A percentile compares a stretch with the other conserved stretches of the same genome.
Conservation (phyloP, 1,140 invertebrate genomes). For the Rhagoletis pomonella region DNA sequence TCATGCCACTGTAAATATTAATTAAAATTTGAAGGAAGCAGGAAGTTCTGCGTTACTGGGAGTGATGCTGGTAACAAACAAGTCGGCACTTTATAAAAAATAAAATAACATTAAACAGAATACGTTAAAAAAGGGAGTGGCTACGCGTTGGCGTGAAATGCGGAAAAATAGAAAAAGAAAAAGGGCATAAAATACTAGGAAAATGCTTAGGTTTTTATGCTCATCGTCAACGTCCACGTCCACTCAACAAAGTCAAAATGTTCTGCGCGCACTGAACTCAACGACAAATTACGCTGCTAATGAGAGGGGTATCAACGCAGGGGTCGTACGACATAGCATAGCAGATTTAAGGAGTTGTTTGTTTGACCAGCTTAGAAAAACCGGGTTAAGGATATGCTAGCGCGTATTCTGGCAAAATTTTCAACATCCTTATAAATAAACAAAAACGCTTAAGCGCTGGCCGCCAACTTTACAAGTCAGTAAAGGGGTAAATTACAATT, state of each 20-base stretch:
- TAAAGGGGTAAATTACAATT: not conserved
- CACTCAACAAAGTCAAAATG: slow-evolving; percentile 23
- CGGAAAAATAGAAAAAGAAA: not conserved
- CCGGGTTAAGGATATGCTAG: not conserved
- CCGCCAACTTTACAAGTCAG: not conserved
- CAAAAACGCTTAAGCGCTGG: not conserved
- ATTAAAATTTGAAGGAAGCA: slow-evolving; percentile 24
- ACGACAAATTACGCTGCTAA: slow-evolving; percentile 26
- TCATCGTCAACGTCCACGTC: not conserved
- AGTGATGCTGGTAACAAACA: not conserved
- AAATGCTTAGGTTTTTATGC: not conserved
- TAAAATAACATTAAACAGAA: not conserved
- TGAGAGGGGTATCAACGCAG: not conserved
- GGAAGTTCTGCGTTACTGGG: not conserved
- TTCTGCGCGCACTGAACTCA: not conserved
- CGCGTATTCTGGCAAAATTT: not conserved
- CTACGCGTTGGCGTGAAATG: not conserved
- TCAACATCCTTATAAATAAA: not conserved
- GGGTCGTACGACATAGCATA: not conserved
- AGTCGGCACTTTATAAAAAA: not conserved
- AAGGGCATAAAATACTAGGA: not conserved
- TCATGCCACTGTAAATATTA: slow-evolving; percentile 19
- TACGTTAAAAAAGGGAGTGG: not conserved
- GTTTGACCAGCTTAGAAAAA: not conserved
- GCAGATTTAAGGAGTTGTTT: slow-evolving; percentile 2